phyloP scores from a whole-genome alignment of 2,113 vertebrate genomes.

The Pelobates fuscus region DNA sequence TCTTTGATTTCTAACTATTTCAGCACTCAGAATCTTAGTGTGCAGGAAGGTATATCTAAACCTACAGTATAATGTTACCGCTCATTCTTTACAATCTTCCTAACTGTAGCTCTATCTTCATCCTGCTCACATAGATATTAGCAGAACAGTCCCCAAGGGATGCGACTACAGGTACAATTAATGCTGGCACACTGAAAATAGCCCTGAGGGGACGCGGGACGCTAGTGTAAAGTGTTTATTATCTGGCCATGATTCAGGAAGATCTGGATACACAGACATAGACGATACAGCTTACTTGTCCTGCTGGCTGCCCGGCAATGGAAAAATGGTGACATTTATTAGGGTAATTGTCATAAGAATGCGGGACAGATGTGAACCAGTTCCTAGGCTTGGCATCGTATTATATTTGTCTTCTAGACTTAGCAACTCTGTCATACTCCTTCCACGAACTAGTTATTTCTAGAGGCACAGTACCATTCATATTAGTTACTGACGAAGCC shows the following conservation, averaged over 20 bases:
- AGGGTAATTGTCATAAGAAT: background rate
- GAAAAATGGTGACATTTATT: slow-evolving; percentile 10
- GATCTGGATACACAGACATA: slow-evolving; percentile 3
- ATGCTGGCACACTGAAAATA: background rate
- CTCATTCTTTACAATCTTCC: background rate
- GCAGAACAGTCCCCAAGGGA: background rate
- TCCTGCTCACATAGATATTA: background rate
- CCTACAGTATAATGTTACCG: background rate
- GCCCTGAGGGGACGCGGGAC: background rate
- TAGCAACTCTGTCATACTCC: background rate
- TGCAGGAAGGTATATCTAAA: background rate
- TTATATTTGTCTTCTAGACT: background rate
- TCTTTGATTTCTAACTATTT: background rate
- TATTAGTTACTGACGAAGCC: background rate
- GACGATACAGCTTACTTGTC: background rate
- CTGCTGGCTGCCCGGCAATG: background rate
- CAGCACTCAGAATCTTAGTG: background rate
- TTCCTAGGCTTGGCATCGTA: background rate
- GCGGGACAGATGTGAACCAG: background rate
- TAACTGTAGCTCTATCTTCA: background rate
- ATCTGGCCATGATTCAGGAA: background rate
- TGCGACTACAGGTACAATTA: background rate
- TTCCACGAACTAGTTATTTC: background rate
- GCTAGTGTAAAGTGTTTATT: slow-evolving; percentile 6
- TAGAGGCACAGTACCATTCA: background rate